Base-by-base conservation (phyloP, 37 sponge, comb jelly and placozoan genomes). In the Tethya wilhelma region DNA sequence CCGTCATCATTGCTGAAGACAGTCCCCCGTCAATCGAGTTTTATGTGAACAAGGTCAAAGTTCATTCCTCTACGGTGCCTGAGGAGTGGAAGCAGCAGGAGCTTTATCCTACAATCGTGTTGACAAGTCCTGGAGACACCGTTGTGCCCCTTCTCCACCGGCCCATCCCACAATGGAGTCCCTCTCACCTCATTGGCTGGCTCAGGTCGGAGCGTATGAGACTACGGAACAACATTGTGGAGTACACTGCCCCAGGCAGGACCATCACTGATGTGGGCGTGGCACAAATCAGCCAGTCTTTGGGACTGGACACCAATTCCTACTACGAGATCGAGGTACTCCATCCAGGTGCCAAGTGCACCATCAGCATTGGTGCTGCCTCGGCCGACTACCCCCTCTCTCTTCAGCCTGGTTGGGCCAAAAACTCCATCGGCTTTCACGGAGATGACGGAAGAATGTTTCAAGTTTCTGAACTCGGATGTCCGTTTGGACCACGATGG, bases 401-500 rank as follows among this genome's bases (percentile, higher is more conserved):
- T 2, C 36, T 1, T 26, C 74, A 73, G 25, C 81, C 87, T 38
- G 92, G 88, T 6, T 86, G 84, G 84, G 8, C 39, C n/a, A 38
- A 44, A 38, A 38, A 77, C 30, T 82, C 88, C 19, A 79, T 91
- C 4, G 87, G 59, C 11, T 82, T 79, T 34, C 83, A 86, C 67
- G 92, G 92, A 32, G 87, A 84, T 43, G 87, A 85, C 57, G 87
- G 87, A 46, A 34, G 38, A 29, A 62, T 85, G 17, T 84, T 81
- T 44, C 46, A 80, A 29, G 30, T 36, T 30, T 41, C 44, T 62
- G 70, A 70, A 1, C 58, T 1, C 25, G 79, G 84, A 29, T 25
- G 38, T n/a, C 40, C 78, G 25, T 91, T 83, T 79, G 88, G 87
- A 20, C 87, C 88, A 29, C 0, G 56, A 2, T 77, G 77, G 84